Evolutionary conservation across 2,797 vertebrate genomes (phyloP), one percentile per base, ranked within the genome.

Genomic region (Syngnathus acus): DNA sequence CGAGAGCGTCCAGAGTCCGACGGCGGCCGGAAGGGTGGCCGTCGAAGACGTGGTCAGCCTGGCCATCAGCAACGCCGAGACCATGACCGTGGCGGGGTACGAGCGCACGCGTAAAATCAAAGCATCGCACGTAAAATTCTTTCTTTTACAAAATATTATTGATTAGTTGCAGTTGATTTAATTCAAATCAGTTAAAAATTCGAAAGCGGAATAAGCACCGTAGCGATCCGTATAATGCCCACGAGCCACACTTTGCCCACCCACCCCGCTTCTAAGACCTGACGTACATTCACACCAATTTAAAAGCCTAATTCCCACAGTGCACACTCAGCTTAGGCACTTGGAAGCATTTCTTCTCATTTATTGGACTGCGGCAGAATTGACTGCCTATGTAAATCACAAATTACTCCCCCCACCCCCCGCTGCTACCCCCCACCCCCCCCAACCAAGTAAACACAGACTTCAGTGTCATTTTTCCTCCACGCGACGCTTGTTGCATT

Each of bases 11-110:
- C 91, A 91, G 48, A 91, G 86, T 50, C 77, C 91, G 1, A 75
- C 86, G 5, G 90, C 95, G 42, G 88, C 90, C 17, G 93, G 95
- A 67, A 92, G 94, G 73, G 89, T 97, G 81, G 92, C 95, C 58
- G 72, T 94, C 73, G 87, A 2, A 2, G 89, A 95, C 73, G 91
- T 94, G 57, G 90, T 93, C 73, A 95, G 92, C 76, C 82, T 98
- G 82, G 91, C 85, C 16, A 71, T 93, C 48, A 90, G 88, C 84
- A 92, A 88, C 70, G 88, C 91, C 0, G 86, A 89, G 67, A 85
- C 77, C 0, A 78, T 89, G 77, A 89, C 84, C 0, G 88, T 76
- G 73, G 82, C 81, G 1, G 89, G 89, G 88, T 90, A 84, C 7
- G 82, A 68, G 13, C 48, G 38, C 71, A 60, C 60, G 4, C 17